Evolutionary conservation across 2,888 invertebrate species (phyloP), one percentile per base, ranked within the genome.

Genomic region (Protonemura montana): DNA sequence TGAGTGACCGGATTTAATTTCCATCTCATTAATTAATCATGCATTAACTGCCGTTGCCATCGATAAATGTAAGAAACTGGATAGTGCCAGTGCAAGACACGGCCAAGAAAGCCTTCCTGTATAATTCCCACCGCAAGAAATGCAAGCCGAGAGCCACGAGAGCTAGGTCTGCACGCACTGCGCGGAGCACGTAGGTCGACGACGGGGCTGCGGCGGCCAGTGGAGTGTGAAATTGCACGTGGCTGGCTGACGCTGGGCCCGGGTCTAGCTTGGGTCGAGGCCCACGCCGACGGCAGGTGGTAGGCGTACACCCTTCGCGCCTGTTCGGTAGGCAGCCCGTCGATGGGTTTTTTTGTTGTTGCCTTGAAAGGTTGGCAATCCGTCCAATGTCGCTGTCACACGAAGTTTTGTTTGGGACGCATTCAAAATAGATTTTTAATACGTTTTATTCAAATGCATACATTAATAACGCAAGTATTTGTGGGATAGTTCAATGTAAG

Each of bases 1-100:
- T 98, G 92, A 97, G 97, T 96, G 89, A 84, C 85, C 27, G 82
- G 35, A 26, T 42, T 7, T 41, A 81, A 81, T 81, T 81, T 30
- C n/a, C 81, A 29, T n/a, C 30, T 81, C 59, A 27, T 81, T 28
- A 81, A 81, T 81, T 81, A 81, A 81, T 30, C 81, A 78, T 78
- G 26, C 28, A 78, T 78, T 78, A 59, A 59, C 59, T 2, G 59
- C 13, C 59, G 41, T 59, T 21, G 59, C 21, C 59, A 59, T 59
- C 59, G 21, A 59, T 59, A 59, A 16, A 10, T 21, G 59, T 59
- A 59, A 59, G 59, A 59, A 59, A 59, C 59, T 21, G 59, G 59
- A 59, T 10, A 59, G 59, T 21, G 59, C 6, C 2, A 59, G 6
- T 21, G 59, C 59, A 13, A 59, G 13, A 2, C 3, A 1, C 1